These are phyloP conservation scores for Dicyrtoma fusca DNA, from an alignment of 2,888 invertebrate species.

Conservation along the genomic window DNA sequence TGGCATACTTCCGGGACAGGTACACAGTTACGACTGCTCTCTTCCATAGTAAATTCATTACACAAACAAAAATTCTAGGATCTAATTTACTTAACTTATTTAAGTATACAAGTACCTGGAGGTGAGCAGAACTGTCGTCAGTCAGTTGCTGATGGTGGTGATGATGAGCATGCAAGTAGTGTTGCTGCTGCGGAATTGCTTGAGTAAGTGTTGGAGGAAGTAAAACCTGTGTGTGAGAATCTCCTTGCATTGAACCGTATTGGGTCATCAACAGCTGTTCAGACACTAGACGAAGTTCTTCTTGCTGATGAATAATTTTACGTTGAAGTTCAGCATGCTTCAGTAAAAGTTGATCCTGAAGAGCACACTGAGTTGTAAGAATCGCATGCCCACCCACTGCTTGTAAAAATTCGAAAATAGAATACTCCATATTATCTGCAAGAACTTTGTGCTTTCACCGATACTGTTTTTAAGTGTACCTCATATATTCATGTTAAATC, in stretches of 20 bases:
- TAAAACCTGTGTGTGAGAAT: constrained; percentile 38
- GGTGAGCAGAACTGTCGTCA: constrained; percentile 23
- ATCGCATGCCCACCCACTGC: constrained; percentile 39
- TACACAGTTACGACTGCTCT: background rate
- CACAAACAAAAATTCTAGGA: background rate
- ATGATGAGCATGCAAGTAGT: constrained; percentile 7
- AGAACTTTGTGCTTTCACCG: no score
- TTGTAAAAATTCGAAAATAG: background rate
- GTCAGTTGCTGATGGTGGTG: constrained; percentile 17
- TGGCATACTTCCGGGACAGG: no score
- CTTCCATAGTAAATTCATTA: background rate
- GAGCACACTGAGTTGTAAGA: constrained; percentile 61
- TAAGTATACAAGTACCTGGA: constrained; percentile 22
- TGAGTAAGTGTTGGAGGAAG: constrained; percentile 25
- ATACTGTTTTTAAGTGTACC: no score
- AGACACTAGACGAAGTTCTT: constrained; percentile 81
- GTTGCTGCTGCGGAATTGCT: constrained; percentile 31
- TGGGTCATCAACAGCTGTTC: constrained; percentile 81
- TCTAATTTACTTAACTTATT: background rate
- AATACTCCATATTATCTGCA: background rate
- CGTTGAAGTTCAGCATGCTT: constrained; percentile 86
- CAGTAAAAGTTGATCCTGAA: constrained; percentile 75
- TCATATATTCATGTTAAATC: no score
- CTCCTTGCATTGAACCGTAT: constrained; percentile 67
- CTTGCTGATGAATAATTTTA: constrained; percentile 81